A percentile compares a stretch with the other conserved stretches of the same genome.
These are phyloP conservation scores for Gymnosoma rotundatum DNA, from an alignment of 2,888 invertebrate species.

Conservation along the genomic window DNA sequence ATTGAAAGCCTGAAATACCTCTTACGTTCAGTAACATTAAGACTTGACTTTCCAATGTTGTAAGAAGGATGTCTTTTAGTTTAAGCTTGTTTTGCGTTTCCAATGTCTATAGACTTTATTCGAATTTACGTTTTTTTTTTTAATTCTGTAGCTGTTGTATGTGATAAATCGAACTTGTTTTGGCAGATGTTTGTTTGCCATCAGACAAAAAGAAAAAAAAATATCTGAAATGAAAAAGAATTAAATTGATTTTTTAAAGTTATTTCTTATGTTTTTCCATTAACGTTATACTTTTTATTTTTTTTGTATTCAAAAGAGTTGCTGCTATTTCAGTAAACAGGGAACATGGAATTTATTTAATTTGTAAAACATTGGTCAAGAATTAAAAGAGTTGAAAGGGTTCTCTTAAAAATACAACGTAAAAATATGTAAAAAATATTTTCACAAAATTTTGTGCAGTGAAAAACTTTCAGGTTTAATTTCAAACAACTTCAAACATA, in stretches of 20 bases:
- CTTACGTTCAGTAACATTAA: conserved; percentile 59
- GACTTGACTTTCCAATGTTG: conserved; percentile 50
- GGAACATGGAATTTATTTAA: conserved; percentile 26
- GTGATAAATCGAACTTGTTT: conserved; percentile 69
- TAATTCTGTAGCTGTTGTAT: conserved; percentile 11
- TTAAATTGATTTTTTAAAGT: conserved; percentile 62
- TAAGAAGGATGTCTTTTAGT: conserved; percentile 27
- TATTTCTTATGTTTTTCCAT: conserved; percentile 47
- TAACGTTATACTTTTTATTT: neutral
- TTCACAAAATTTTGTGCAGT: too few species aligned
- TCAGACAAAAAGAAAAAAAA: conserved; percentile 24
- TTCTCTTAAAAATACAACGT: neutral
- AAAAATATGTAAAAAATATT: too few species aligned
- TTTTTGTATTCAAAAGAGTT: conserved; percentile 2
- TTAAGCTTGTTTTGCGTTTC: conserved; percentile 30
- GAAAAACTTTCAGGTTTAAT: too few species aligned
- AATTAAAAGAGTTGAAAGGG: neutral
- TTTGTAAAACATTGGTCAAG: conserved; percentile 16
- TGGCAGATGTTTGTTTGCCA: conserved; percentile 69
- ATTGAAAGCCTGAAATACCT: conserved; percentile 30
- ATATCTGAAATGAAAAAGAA: conserved; percentile 30
- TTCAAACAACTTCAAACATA: too few species aligned
- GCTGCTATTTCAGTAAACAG: neutral
- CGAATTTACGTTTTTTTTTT: neutral
- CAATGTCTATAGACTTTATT: conserved; percentile 17